Base-by-base conservation (phyloP, 2,797 vertebrate genomes). In the Vespertilio murinus region DNA sequence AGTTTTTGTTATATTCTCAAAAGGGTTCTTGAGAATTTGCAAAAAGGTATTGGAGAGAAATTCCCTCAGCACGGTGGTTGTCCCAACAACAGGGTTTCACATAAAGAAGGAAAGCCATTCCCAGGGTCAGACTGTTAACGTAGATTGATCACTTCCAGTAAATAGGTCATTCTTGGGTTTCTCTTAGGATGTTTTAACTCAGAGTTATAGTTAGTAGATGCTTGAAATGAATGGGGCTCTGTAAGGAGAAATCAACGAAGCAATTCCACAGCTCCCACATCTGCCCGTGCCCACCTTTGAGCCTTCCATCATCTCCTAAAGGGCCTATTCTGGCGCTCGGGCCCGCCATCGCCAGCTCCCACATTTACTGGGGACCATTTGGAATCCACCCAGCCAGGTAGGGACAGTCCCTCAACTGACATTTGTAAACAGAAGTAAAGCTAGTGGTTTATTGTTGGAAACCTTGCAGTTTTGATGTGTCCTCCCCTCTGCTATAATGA, bases 371-470 rank as follows among this genome's bases (percentile, higher is more conserved):
- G 83, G 97, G 97, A 96, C 97, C 94, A 91, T 96, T 95, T 97
- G 94, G 85, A 97, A 98, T 98, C 97, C 97, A 92, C 91, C 94
- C 97, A 97, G 92, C 69, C 96, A 96, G 96, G 95, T 59, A 97
- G 94, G 95, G 87, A 96, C 96, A 97, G 97, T 97, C 95, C 96
- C 97, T 84, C 96, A 96, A 96, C 95, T 97, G 86, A 95, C 95
- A 96, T 98, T 96, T 96, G 92, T 97, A 98, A 97, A 97, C 93
- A 97, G 97, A 97, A 97, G 97, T 96, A 96, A 96, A 97, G 96
- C 94, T 94, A 73, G 54, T 65, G 84, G 83, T 96, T 97, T 91
- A 92, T 91, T 95, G 90, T 97, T 97, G 56, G 95, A 98, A 97
- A 96, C 78, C 95, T 95, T 95, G 96, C 91, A 94, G 40, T 95